phyloP scores from a whole-genome alignment of 2,113 vertebrate species.

The Pomatorhinus ruficollis region DNA sequence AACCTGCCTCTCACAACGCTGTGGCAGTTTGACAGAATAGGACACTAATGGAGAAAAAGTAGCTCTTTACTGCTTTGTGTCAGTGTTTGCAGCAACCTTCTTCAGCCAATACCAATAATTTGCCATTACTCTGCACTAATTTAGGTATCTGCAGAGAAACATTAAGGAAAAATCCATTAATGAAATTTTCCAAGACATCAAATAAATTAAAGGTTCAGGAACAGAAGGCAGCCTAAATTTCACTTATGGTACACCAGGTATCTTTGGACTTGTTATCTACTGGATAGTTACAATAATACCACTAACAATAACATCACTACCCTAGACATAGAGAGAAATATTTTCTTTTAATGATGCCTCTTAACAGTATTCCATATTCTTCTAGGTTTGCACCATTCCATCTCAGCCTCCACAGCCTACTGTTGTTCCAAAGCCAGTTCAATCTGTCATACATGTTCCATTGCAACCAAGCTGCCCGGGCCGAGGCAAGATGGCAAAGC shows the following conservation, averaged over 20 bases:
- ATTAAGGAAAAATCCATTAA: not conserved
- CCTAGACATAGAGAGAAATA: not conserved
- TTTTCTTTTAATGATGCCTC: not conserved
- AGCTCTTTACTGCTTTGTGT: not conserved
- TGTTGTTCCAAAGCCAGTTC: constrained; percentile 84
- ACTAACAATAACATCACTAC: not conserved
- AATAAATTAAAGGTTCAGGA: not conserved
- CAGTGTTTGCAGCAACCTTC: not conserved
- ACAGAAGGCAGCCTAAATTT: not conserved
- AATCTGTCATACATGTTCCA: constrained; percentile 81
- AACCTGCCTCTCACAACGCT: not conserved
- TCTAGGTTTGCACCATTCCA: constrained; percentile 76
- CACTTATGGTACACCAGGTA: not conserved
- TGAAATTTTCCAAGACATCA: not conserved
- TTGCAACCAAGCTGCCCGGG: constrained; percentile 86
- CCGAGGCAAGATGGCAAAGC: constrained; percentile 91
- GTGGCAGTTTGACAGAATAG: not conserved
- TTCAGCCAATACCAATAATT: not conserved
- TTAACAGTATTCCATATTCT: not conserved
- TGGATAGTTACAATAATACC: not conserved
- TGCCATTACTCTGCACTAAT: not conserved
- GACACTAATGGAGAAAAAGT: not conserved
- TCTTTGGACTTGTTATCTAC: not conserved
- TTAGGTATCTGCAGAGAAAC: not conserved
- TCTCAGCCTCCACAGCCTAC: constrained; percentile 86